These are phyloP conservation scores for Amblyopsis hoosieri DNA, from an alignment of 2,797 vertebrate genomes.

Conservation along the genomic window DNA sequence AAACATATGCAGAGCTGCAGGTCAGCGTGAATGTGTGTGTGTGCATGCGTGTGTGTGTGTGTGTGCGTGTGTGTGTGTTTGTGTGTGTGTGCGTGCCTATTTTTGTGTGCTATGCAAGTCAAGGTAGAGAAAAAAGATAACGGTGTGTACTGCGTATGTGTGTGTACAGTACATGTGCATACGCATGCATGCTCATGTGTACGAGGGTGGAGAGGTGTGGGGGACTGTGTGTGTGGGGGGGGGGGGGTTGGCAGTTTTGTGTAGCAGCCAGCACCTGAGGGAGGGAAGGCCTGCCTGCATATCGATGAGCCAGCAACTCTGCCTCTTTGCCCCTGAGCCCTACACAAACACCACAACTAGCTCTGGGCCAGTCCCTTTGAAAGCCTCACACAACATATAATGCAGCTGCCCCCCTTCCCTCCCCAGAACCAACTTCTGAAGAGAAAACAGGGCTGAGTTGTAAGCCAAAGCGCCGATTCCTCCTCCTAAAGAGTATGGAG, in stretches of 20 bases:
- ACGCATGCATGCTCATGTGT: conserved; percentile 38
- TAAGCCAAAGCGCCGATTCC: conserved; percentile 11
- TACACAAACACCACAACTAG: conserved; percentile 62
- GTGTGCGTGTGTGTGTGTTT: conserved; percentile 12
- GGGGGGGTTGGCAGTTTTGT: conserved; percentile 56
- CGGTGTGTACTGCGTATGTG: conserved; percentile 38
- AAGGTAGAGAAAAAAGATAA: neutral
- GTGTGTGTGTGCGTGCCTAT: conserved; percentile 40
- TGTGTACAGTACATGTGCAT: conserved; percentile 20
- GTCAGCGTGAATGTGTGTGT: conserved; percentile 55
- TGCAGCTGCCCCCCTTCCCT: conserved; percentile 32
- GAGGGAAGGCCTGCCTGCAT: conserved; percentile 73
- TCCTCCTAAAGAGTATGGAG: neutral
- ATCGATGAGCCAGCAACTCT: conserved; percentile 73
- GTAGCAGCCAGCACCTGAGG: conserved; percentile 74
- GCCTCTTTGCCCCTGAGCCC: conserved; percentile 67
- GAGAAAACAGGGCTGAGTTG: neutral
- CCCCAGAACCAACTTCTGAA: conserved; percentile 19
- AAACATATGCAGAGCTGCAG: conserved; percentile 69
- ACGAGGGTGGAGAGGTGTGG: neutral
- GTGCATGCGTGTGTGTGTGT: conserved; percentile 21
- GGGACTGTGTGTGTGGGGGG: conserved; percentile 12
- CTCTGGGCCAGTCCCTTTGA: conserved; percentile 58
- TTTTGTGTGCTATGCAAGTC: neutral
- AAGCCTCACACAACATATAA: conserved; percentile 47